Evolutionary conservation across 2,113 vertebrate species (phyloP).

Genomic region (Malurus melanocephalus): DNA sequence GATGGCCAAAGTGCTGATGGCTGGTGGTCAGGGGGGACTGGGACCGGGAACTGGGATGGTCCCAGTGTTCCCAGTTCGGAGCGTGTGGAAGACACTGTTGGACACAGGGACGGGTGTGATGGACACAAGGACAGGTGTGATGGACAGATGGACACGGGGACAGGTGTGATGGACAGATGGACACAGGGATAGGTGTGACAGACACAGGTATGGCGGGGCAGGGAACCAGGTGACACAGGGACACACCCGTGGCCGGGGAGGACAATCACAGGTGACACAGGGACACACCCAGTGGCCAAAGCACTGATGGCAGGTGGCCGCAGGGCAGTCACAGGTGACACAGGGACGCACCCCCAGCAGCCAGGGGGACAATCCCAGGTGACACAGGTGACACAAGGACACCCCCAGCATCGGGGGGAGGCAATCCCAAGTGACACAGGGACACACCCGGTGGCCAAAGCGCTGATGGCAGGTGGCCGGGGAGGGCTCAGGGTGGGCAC

Average conservation of each 20-base stretch:
- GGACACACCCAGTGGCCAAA: slow-evolving; percentile 22
- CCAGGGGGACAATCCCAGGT: too few relatives aligned
- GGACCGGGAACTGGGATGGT: not conserved
- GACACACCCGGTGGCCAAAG: not conserved
- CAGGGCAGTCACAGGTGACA: too few relatives aligned
- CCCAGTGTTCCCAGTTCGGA: not conserved
- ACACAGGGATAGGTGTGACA: not conserved
- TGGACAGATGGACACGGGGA: not conserved
- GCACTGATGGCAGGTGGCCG: not conserved
- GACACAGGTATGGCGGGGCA: not conserved
- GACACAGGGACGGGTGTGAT: too few relatives aligned
- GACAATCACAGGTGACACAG: not conserved
- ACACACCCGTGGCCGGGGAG: too few relatives aligned
- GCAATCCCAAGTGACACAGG: not conserved
- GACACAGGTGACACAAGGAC: too few relatives aligned
- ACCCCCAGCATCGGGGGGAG: too few relatives aligned
- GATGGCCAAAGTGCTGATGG: slow-evolving; percentile 58
- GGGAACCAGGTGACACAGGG: not conserved
- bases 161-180: not conserved
- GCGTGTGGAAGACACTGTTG: accelerated
- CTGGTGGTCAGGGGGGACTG: accelerated
- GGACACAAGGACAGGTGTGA: not conserved
- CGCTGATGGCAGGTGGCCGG: too few relatives aligned
- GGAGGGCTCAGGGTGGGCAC: too few relatives aligned
- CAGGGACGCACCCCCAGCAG: too few relatives aligned